Percentiles rank a stretch among this genome's conserved stretches.
Evolutionary conservation across 2,888 invertebrate species (phyloP).

Genomic region (Ophonus ardosiacus): DNA sequence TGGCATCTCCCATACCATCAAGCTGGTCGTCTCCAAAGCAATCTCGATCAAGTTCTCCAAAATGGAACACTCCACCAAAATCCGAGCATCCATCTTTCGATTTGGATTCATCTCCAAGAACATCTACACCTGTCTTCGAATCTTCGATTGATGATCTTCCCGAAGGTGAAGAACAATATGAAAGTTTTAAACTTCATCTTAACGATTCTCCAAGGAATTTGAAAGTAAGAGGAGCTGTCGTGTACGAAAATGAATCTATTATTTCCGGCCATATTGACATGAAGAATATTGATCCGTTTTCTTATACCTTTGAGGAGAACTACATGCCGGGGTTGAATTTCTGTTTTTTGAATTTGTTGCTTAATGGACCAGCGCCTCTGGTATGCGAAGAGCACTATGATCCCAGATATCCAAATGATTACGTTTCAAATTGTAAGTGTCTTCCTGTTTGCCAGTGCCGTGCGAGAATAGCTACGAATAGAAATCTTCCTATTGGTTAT

Average conservation of each 20-base stretch:
- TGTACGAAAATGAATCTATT: slow-evolving; percentile 6
- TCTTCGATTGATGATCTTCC: not conserved
- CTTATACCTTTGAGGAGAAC: slow-evolving; percentile 7
- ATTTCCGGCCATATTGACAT: slow-evolving; percentile 53
- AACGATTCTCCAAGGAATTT: slow-evolving; percentile 1
- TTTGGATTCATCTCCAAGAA: slow-evolving; percentile 39
- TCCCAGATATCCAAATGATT: not conserved
- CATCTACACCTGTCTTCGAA: slow-evolving; percentile 47
- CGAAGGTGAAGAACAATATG: slow-evolving; percentile 3
- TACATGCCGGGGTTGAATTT: slow-evolving; percentile 28
- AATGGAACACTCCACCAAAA: slow-evolving; percentile 5
- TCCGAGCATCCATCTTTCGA: not conserved
- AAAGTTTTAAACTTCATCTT: slow-evolving; percentile 43
- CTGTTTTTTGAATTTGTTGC: slow-evolving; percentile 46
- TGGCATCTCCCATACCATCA: not conserved
- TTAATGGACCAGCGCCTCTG: slow-evolving; percentile 44
- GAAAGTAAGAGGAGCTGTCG: slow-evolving; percentile 42
- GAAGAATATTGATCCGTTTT: slow-evolving; percentile 25
- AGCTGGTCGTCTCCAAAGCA: not conserved
- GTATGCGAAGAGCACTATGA: slow-evolving; percentile 15
- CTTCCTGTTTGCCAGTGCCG: slow-evolving; percentile 39
- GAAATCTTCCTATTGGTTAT: slow-evolving; percentile 56
- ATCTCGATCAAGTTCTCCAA: not conserved
- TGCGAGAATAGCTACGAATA: not conserved
- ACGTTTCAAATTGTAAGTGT: not conserved